These are phyloP conservation scores for Pteronotus mesoamericanus DNA, from an alignment of 2,797 vertebrate species.

Conservation along the genomic window DNA sequence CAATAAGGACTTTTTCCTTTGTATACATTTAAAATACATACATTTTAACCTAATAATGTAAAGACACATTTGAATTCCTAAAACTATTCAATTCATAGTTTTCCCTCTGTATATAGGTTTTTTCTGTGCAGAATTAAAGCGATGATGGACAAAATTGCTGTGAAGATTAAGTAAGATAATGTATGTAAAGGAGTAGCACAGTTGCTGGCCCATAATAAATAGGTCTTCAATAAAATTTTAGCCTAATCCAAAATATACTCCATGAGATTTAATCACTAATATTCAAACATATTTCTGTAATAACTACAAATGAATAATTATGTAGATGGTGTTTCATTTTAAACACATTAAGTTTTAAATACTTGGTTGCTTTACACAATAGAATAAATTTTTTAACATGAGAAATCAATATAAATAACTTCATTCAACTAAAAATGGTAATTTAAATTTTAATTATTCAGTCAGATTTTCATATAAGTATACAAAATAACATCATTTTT, in stretches of 20 bases:
- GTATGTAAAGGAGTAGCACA: not conserved
- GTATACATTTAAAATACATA: not conserved
- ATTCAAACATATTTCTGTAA: not conserved
- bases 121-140: not conserved
- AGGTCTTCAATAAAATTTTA: not conserved
- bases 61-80: conserved; percentile 23
- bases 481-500: not conserved
- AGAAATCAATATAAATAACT: not conserved
- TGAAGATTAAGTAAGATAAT: not conserved
- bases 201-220: not conserved
- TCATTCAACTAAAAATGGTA: not conserved
- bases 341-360: conserved; percentile 5
- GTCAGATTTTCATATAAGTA: not conserved
- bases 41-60: not conserved
- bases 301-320: not conserved
- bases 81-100: not conserved
- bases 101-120: not conserved
- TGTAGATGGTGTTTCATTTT: not conserved
- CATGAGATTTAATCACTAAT: not conserved
- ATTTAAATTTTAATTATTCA: not conserved
- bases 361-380: not conserved
- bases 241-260: not conserved
- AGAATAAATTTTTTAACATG: not conserved
- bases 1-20: not conserved
- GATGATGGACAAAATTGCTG: not conserved